Evolutionary conservation across 2,113 vertebrate genomes (phyloP).

Genomic region (Dicerorhinus sumatrensis): DNA sequence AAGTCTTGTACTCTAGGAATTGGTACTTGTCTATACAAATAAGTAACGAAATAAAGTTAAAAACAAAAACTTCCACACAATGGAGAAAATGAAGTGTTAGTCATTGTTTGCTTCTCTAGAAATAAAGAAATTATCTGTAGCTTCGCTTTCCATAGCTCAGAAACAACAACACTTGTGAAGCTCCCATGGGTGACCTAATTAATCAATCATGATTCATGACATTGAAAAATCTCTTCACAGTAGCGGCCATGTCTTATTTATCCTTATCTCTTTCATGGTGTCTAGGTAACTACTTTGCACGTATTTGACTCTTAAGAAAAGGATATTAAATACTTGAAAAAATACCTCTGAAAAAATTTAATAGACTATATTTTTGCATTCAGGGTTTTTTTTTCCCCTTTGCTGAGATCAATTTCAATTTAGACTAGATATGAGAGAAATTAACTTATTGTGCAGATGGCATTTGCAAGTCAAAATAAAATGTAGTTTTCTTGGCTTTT

Average conservation of each 20-base stretch:
- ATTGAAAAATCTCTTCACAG: background rate
- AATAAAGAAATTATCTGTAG: background rate
- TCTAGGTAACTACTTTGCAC: background rate
- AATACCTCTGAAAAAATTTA: background rate
- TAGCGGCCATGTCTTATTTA: background rate
- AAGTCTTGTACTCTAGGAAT: background rate
- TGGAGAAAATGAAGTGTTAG: background rate
- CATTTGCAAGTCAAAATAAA: conserved; percentile 52
- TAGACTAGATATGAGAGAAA: conserved; percentile 1
- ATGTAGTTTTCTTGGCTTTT: background rate
- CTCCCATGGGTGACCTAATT: background rate
- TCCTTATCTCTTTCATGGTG: conserved; percentile 14
- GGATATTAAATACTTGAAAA: conserved; percentile 52
- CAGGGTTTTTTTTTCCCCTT: background rate
- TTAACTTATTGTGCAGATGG: background rate
- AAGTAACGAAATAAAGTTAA: background rate
- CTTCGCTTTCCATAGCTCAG: background rate
- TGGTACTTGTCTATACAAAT: background rate
- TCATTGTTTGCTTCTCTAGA: background rate
- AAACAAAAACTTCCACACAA: background rate
- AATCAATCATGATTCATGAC: conserved; percentile 25
- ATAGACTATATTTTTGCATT: background rate
- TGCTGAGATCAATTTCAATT: conserved; percentile 9
- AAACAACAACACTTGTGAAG: background rate
- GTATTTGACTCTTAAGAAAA: conserved; percentile 39